Base-by-base conservation (phyloP, 2,113 vertebrate species). In the Sisor rabdophorus region DNA sequence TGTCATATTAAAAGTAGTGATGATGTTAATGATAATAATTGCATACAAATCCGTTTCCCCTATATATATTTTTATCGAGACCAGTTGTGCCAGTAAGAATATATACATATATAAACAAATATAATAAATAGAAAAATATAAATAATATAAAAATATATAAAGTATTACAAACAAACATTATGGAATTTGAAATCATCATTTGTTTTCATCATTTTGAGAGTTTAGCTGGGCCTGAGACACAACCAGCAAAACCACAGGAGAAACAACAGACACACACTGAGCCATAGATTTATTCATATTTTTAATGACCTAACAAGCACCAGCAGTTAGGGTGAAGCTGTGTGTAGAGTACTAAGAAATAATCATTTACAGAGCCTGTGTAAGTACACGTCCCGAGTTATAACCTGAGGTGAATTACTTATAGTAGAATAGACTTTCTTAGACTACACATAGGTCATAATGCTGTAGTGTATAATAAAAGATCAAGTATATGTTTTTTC, bases 1-100 rank as follows among this genome's bases (percentile, higher is more conserved):
- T n/a, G n/a, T n/a, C n/a, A n/a, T n/a, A 20, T 56, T 67, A 55
- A 56, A 58, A 16, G 32, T 54, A 22, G 20, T 28, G n/a, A 52
- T 24, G 47, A 53, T 26, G 47, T 70, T 77, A 77, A 63, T 54
- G n/a, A n/a, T n/a, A n/a, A n/a, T n/a, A n/a, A n/a, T n/a, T n/a
- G n/a, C n/a, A n/a, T n/a, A n/a, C n/a, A n/a, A n/a, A n/a, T n/a
- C n/a, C n/a, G n/a, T n/a, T n/a, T n/a, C n/a, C n/a, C n/a, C n/a
- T n/a, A n/a, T n/a, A n/a, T n/a, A n/a, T n/a, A n/a, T n/a, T n/a
- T n/a, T n/a, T n/a, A n/a, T n/a, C n/a, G n/a, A n/a, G n/a, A n/a
- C n/a, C n/a, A n/a, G n/a, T n/a, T n/a, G n/a, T n/a, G n/a, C n/a
- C n/a, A n/a, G n/a, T n/a, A n/a, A n/a, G n/a, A n/a, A n/a, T n/a